Evolutionary conservation across 2,797 vertebrate species (phyloP), one percentile per base, ranked within the genome.

Genomic region (Cyprinodon diabolis): DNA sequence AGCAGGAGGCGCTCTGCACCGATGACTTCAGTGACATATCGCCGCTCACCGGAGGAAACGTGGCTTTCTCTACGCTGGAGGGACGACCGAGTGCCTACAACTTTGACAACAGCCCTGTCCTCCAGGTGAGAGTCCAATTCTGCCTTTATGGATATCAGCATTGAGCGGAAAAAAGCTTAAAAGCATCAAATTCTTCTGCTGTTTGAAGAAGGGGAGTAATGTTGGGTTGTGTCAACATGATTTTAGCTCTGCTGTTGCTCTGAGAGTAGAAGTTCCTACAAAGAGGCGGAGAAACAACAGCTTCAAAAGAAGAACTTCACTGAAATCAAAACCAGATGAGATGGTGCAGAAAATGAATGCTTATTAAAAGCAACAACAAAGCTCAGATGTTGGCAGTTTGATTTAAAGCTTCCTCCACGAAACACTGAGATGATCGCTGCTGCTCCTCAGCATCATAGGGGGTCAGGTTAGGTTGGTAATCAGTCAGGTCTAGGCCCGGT

Each of bases 21-120:
- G 97, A 98, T 7, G 98, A 99, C 71, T 98, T 99, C 95, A 99
- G 98, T 13, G 97, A 99, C 93, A 99, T 99, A 85, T 99, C 98
- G 1, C 98, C 98, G 0, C 96, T 99, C 73, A 99, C 98, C 0
- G 97, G 97, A 0, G 98, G 98, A 55, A 99, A 99, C 0, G 98
- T 99, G 90, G 98, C 98, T 10, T 99, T 99, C 89, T 99, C 97
- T 2, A 99, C 98, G 0, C 93, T 99, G 48, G 98, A 99, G 90
- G 97, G 98, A 0, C 94, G 98, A 0, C 98, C 98, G 70, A 97
- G 97, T 0, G 97, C 96, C 49, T 98, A 99, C 91, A 99, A 99
- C 94, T 99, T 99, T 1, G 98, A 99, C 91, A 93, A 96, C 89
- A 98, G 97, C 91, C 96, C 96, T 0, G 96, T 98, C 25, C 94